Conservation (phyloP, 2,888 invertebrate genomes). For the Phlogophora meticulosa region DNA sequence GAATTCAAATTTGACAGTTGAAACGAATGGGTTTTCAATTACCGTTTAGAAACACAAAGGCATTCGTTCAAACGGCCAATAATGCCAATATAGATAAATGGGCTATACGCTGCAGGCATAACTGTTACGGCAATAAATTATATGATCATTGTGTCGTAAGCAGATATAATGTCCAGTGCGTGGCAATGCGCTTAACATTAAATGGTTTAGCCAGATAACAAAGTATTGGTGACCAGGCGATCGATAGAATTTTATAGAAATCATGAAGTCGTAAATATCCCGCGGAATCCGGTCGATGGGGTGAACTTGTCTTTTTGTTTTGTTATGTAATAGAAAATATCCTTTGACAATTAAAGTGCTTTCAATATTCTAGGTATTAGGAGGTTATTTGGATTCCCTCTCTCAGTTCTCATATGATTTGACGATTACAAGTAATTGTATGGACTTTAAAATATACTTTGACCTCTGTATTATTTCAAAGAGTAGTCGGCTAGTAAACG, state of each 20-base stretch:
- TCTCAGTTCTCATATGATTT: too few relatives aligned
- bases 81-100: slow-evolving; percentile 60
- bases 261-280: slow-evolving; percentile 20
- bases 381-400: too few relatives aligned
- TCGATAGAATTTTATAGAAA: slow-evolving; percentile 15
- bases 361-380: neutral
- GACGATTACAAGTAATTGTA: too few relatives aligned
- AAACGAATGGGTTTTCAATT: slow-evolving; percentile 57
- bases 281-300: neutral
- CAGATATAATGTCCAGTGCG: slow-evolving; percentile 33
- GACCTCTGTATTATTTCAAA: too few relatives aligned
- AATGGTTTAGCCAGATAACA: slow-evolving; percentile 32
- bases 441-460: too few relatives aligned
- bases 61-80: slow-evolving; percentile 41
- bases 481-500: too few relatives aligned
- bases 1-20: slow-evolving; percentile 49
- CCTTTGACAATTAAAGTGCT: neutral
- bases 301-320: neutral
- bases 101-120: slow-evolving; percentile 21
- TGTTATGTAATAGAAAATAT: neutral
- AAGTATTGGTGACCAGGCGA: slow-evolving; percentile 22
- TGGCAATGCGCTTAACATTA: slow-evolving; percentile 40
- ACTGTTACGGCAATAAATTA: slow-evolving; percentile 51
- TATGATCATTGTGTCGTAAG: slow-evolving; percentile 55
- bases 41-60: slow-evolving; percentile 43